phyloP scores from a whole-genome alignment of 2,888 invertebrate genomes.

The Laothoe populi region DNA sequence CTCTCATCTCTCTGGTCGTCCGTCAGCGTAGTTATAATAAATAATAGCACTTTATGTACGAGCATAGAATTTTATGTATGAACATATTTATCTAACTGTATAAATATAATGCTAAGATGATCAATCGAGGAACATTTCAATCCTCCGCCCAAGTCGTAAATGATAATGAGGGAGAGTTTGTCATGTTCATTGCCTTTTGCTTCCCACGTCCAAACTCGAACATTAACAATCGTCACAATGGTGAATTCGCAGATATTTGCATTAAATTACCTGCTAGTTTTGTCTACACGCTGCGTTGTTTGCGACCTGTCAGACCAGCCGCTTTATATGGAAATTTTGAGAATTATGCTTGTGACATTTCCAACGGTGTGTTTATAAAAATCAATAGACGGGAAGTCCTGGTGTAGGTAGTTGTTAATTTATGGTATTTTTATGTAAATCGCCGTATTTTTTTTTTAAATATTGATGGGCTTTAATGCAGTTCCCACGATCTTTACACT shows the following conservation, averaged over 20 bases:
- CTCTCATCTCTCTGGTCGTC: no score
- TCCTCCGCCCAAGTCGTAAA: constrained; percentile 46
- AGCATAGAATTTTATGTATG: no score
- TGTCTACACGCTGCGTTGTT: constrained; percentile 14
- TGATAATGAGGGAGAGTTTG: constrained; percentile 58
- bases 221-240: constrained; percentile 45
- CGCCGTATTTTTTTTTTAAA: background rate
- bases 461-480: background rate
- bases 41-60: no score
- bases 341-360: constrained; percentile 12
- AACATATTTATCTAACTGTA: no score
- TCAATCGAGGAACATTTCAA: constrained; percentile 24
- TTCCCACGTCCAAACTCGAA: constrained; percentile 46
- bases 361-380: background rate
- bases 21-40: no score
- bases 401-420: background rate
- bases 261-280: constrained; percentile 22
- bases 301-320: constrained; percentile 16
- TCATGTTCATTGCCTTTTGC: constrained; percentile 53
- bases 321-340: constrained; percentile 13
- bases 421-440: background rate
- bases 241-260: constrained; percentile 24
- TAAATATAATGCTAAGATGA: background rate
- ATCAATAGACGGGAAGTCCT: constrained; percentile 1
- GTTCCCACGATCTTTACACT: no score